Evolutionary conservation across 2,113 vertebrate species (phyloP).

Genomic region (Odontophorus gujanensis): DNA sequence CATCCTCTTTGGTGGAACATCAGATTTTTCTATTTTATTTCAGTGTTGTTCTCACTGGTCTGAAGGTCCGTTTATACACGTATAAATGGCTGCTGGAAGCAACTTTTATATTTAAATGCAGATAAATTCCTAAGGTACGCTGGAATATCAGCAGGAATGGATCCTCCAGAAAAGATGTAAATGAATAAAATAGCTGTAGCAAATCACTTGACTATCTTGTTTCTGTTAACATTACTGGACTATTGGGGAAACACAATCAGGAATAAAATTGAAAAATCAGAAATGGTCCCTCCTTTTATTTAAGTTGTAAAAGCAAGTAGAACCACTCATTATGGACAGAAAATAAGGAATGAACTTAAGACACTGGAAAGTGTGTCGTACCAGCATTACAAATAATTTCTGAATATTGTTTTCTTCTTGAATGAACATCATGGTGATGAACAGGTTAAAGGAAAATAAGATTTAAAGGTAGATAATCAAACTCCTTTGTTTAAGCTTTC

Average conservation of each 20-base stretch:
- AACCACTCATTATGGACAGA: neutral
- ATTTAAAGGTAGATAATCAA: neutral
- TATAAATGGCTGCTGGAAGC: neutral
- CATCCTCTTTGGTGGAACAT: no score
- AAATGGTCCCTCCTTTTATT: neutral
- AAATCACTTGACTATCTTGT: neutral
- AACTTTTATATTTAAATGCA: neutral
- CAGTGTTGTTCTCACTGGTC: accelerated
- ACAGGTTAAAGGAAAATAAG: neutral
- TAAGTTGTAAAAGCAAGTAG: neutral
- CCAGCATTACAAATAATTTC: neutral
- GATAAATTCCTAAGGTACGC: neutral
- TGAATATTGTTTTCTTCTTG: neutral
- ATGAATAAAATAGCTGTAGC: neutral
- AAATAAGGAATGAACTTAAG: neutral
- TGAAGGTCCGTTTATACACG: neutral
- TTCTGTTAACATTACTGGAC: neutral
- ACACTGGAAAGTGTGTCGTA: neutral
- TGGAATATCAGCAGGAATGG: neutral
- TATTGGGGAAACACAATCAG: neutral
- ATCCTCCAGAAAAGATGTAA: neutral
- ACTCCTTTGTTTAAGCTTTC: neutral
- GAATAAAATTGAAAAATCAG: neutral
- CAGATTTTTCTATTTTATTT: neutral
- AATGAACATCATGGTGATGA: neutral